A percentile compares a stretch with the other conserved stretches of the same genome.
phyloP scores from a whole-genome alignment of 2,797 vertebrate species.

The Scolopax bukidnonensis region DNA sequence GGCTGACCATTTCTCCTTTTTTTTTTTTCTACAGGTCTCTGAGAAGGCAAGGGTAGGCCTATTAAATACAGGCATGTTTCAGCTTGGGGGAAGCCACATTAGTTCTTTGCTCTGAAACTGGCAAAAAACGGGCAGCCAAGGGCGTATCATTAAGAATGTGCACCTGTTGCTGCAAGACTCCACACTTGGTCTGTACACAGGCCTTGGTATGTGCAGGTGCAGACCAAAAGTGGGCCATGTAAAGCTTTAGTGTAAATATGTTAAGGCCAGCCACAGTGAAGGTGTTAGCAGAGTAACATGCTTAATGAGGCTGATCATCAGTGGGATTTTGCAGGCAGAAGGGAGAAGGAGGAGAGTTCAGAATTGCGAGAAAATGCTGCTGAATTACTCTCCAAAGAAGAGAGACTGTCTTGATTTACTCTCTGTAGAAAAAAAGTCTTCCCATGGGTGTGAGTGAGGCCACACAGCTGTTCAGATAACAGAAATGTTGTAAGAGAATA shows the following conservation, averaged over 20 bases:
- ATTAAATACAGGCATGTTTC: not conserved
- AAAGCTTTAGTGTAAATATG: not conserved
- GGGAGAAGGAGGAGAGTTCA: not conserved
- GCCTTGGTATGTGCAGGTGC: not conserved
- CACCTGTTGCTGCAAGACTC: not conserved
- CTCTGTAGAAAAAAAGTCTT: not conserved
- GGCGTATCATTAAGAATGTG: not conserved
- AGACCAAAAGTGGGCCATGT: not conserved
- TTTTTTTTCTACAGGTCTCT: not conserved
- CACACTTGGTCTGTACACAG: not conserved
- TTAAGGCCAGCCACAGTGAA: not conserved
- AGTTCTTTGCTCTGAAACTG: not conserved
- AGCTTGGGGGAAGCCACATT: not conserved
- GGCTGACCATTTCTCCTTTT: not conserved
- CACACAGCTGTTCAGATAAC: not conserved
- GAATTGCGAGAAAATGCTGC: not conserved
- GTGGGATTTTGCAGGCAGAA: constrained; percentile 12
- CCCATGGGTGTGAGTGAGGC: not conserved
- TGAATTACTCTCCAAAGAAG: not conserved
- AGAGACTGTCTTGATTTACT: not conserved
- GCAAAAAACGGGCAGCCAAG: not conserved
- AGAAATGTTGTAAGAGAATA: not conserved
- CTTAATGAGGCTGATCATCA: not conserved
- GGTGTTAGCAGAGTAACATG: not conserved
- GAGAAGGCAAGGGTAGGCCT: not conserved